A percentile compares a stretch with the other conserved stretches of the same genome.
Evolutionary conservation across 2,113 vertebrate species (phyloP).

Genomic region (Menura novaehollandiae): DNA sequence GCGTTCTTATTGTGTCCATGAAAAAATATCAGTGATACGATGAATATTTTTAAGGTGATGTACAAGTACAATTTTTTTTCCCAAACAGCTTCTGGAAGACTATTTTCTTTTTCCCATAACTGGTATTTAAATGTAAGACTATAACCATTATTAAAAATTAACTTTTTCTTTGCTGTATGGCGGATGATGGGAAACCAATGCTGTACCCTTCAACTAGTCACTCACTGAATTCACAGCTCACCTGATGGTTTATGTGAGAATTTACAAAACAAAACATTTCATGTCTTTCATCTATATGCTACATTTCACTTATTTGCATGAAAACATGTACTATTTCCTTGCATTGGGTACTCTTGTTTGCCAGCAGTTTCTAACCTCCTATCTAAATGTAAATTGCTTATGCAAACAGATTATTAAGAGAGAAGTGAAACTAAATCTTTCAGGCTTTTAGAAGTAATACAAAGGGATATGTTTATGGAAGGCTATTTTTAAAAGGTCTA

Average conservation of each 20-base stretch:
- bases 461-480: neutral
- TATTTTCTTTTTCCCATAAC: neutral
- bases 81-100: neutral
- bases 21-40: neutral
- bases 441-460: neutral
- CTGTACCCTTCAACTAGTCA: neutral
- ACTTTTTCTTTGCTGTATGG: neutral
- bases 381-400: slow-evolving; percentile 2
- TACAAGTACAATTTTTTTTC: neutral
- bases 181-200: neutral
- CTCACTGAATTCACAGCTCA: neutral
- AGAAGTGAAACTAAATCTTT: neutral
- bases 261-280: neutral
- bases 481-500: neutral
- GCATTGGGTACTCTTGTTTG: neutral
- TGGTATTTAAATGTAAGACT: neutral
- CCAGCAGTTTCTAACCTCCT: neutral
- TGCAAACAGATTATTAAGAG: neutral
- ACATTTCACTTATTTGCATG: neutral
- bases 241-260: neutral
- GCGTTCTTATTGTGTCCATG: neutral
- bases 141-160: neutral
- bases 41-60: neutral
- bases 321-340: neutral
- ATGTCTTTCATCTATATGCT: neutral